Evolutionary conservation across 2,888 invertebrate genomes (phyloP).

Genomic region (Drosophila mettleri): DNA sequence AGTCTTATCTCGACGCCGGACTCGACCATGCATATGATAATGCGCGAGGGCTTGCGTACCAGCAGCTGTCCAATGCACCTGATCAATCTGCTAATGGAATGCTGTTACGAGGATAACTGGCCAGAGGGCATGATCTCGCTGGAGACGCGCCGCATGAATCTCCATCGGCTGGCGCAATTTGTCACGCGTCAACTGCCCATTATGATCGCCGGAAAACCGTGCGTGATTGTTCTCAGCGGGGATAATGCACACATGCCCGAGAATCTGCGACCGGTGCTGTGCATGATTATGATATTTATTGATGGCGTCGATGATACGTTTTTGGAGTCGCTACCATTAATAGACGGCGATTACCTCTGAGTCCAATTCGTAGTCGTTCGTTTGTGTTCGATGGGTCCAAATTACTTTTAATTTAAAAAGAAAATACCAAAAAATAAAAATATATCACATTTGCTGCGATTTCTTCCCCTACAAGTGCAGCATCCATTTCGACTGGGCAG

Average conservation of each 20-base stretch:
- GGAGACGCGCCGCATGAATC: conserved; percentile 48
- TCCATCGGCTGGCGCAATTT: conserved; percentile 37
- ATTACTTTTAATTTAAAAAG: conserved; percentile 18
- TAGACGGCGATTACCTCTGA: conserved; percentile 32
- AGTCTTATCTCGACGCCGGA: conserved; percentile 61
- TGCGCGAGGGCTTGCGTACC: conserved; percentile 45
- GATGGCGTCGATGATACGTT: conserved; percentile 53
- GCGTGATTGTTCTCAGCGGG: conserved; percentile 46
- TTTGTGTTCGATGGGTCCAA: conserved; percentile 34
- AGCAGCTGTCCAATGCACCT: conserved; percentile 56
- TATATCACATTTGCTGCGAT: conserved; percentile 5
- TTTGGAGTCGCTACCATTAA: conserved; percentile 24
- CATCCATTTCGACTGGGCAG: conserved; percentile 1
- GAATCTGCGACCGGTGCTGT: conserved; percentile 49
- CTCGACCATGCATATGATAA: conserved; percentile 40
- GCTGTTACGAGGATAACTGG: conserved; percentile 60
- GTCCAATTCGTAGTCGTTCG: conserved; percentile 5
- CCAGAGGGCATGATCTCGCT: conserved; percentile 52
- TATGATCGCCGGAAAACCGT: conserved; percentile 40
- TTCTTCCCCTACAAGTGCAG: conserved; percentile 5
- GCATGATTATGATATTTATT: conserved; percentile 56
- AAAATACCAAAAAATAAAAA: background rate
- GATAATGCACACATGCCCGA: conserved; percentile 61
- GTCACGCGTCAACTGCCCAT: conserved; percentile 46
- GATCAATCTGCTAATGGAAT: conserved; percentile 43